phyloP scores from a whole-genome alignment of 2,797 vertebrate species.

The Acanthurus tractus region DNA sequence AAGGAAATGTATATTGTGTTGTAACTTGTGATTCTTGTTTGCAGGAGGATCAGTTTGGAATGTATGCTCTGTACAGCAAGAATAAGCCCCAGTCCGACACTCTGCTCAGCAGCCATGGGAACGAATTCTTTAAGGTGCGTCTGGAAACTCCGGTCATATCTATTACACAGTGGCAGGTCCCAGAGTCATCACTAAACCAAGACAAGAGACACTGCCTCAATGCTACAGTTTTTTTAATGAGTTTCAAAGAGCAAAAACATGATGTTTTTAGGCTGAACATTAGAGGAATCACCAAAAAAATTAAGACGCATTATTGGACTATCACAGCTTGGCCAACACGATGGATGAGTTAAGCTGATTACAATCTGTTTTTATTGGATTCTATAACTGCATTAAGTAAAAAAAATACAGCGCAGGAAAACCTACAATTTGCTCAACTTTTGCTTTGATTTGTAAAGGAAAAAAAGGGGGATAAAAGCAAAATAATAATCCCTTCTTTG shows the following conservation, averaged over 20 bases:
- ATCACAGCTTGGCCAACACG: neutral
- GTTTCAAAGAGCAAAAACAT: neutral
- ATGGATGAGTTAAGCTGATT: neutral
- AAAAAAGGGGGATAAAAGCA: neutral
- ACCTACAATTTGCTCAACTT: too few species aligned
- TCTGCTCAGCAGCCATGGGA: conserved; percentile 89
- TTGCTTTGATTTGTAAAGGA: neutral
- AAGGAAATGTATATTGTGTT: conserved; percentile 28
- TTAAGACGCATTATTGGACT: neutral
- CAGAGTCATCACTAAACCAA: neutral
- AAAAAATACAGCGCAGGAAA: too few species aligned
- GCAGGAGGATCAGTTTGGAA: conserved; percentile 91
- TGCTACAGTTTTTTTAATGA: too few species aligned
- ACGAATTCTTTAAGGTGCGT: conserved; percentile 91
- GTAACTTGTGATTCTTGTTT: conserved; percentile 75
- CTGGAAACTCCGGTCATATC: conserved; percentile 57
- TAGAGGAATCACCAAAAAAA: neutral
- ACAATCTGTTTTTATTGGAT: neutral
- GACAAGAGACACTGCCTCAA: too few species aligned
- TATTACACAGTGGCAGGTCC: conserved; percentile 20
- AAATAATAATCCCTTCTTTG: neutral
- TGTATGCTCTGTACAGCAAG: conserved; percentile 92
- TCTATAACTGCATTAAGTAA: neutral
- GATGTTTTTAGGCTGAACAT: neutral
- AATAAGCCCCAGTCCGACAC: conserved; percentile 90